Base-by-base conservation (phyloP, 1,140 invertebrate genomes). In the Pogonognathellus flavescens region DNA sequence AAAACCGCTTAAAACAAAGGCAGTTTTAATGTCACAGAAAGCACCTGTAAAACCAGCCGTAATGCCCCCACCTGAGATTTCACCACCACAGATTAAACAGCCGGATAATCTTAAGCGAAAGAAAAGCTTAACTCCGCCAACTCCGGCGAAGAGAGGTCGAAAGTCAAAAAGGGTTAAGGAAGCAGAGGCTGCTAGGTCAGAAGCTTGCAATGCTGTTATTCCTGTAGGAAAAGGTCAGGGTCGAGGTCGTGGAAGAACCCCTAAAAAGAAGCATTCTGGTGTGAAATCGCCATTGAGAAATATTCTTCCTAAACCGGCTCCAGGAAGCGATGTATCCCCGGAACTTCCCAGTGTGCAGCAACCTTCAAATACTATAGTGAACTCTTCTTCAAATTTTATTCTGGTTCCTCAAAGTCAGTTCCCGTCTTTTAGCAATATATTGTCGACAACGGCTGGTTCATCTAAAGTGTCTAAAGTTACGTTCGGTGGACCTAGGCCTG, bases 291-390 rank as follows among this genome's bases (percentile, higher is more conserved):
- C 59, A 5, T 50, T 60, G 13, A 76, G 84, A 66, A 59, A n/a
- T 57, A 85, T 85, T 53, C 31, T 85, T 0, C 84, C 84, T 5
- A 81, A 85, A 82, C 76, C 84, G 14, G 55, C 59, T 20, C 53
- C 70, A 1, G 18, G 8, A 16, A 80, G 52, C 2, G 53, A 55
- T 14, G 55, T 53, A 10, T 81, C 22, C 0, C 49, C 22, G 2
- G 53, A 55, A 22, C 20, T 81, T 81, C 53, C 52, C 13, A 13
- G 6, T 41, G 1, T 41, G 31, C 31, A 41, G 6, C 1, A 41
- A 41, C 6, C 31, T 41, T 41, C 31, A 1, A 41, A 41, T 6
- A 41, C 31, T 41, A 6, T 41, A 3, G 31, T 41, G 31, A 41
- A 41, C 31, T 41, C 31, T 41, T 41, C 31, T 41, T 41, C 31